A percentile compares a stretch with the other conserved stretches of the same genome.
phyloP scores from a whole-genome alignment of 1,140 invertebrate species.

The Anagrus nilaparvatae region DNA sequence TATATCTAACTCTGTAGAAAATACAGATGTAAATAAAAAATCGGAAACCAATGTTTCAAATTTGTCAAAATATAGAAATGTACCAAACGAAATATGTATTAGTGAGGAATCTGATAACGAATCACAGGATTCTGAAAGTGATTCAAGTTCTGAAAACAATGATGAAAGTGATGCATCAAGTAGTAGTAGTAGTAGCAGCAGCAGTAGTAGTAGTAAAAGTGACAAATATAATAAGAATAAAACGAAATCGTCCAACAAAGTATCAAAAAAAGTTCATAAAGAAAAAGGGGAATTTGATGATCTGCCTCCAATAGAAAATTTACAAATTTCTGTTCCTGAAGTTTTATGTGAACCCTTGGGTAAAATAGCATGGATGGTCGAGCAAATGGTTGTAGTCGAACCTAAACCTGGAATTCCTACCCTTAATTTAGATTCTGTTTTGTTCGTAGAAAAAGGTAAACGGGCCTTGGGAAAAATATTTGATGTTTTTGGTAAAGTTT shows the following conservation, averaged over 20 bases:
- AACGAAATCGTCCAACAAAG: slow-evolving; percentile 2
- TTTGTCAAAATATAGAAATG: background rate
- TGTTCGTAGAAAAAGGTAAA: slow-evolving; percentile 67
- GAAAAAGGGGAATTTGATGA: slow-evolving; percentile 47
- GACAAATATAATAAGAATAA: slow-evolving; percentile 1
- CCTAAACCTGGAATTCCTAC: slow-evolving; percentile 51
- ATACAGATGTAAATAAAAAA: background rate
- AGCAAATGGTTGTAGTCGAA: slow-evolving; percentile 34
- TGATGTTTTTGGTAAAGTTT: slow-evolving; percentile 80
- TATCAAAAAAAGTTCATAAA: slow-evolving; percentile 9
- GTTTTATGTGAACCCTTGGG: slow-evolving; percentile 66
- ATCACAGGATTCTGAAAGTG: slow-evolving; percentile 12
- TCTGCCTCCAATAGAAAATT: slow-evolving; percentile 73
- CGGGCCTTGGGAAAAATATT: slow-evolving; percentile 69
- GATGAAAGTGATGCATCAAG: slow-evolving; percentile 9
- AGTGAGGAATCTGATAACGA: slow-evolving; percentile 3
- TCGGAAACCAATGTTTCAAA: background rate
- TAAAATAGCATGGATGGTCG: slow-evolving; percentile 44
- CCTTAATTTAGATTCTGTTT: slow-evolving; percentile 72
- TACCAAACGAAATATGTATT: background rate
- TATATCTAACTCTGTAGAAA: background rate
- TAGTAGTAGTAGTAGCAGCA: background rate
- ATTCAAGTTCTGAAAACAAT: slow-evolving; percentile 13
- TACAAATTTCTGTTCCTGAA: slow-evolving; percentile 67
- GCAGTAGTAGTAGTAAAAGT: background rate